Evolutionary conservation across 2,888 invertebrate species (phyloP), one percentile per base, ranked within the genome.

Genomic region (Troilus luridus): DNA sequence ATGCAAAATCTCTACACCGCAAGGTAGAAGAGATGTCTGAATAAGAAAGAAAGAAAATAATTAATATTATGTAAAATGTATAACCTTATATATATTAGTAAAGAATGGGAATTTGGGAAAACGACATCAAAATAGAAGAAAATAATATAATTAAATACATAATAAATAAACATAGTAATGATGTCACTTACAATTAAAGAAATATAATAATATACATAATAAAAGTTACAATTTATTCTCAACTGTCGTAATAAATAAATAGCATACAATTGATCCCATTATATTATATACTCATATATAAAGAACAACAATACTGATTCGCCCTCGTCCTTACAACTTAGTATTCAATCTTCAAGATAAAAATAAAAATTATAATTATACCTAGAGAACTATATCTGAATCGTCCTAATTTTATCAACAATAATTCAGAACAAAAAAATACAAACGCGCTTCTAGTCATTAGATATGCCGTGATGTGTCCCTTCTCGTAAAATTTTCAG

Each of bases 121-220:
- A 59, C 59, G 7, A 10, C 10, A 77, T 17, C 41, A 77, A 77
- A 7, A 77, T 77, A 77, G 27, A 41, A 77, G 72, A 77, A 77
- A 77, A 77, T 77, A 77, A 77, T 77, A 77, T 77, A 77, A 77
- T 77, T 77, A 77, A 77, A 77, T 77, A 77, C 41, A 77, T 77
- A 27, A 77, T 77, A 77, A 77, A 77, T 77, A 77, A 77, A 77
- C 72, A 77, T 41, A 41, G 41, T 77, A 77, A 17, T 77, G 41
- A 77, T 17, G 17, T 41, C 72, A 27, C 72, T 77, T 77, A 41
- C 21, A 41, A 17, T 19, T 77, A 77, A 77, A 77, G 72, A 77
- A 77, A 77, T 27, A 41, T 77, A 21, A 3, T 77, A 77, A 77
- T 77, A 77, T 77, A 77, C 72, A 77, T 77, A 77, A 77, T 77